A percentile compares a stretch with the other conserved stretches of the same genome.
phyloP scores from a whole-genome alignment of 2,797 vertebrate genomes.

The Liasis olivaceus region DNA sequence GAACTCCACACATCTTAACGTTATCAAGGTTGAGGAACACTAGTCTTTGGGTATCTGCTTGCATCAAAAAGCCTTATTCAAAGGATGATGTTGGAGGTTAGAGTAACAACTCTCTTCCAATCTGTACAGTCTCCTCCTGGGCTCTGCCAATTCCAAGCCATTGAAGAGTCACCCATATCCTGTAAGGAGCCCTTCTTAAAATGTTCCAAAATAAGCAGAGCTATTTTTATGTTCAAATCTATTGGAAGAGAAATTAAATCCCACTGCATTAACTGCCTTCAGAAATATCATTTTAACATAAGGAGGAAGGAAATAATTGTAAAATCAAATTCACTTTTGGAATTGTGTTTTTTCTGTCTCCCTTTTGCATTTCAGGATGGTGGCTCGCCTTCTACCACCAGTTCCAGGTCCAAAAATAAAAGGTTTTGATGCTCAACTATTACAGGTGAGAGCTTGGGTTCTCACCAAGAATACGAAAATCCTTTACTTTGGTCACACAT shows the following conservation, averaged over 20 bases:
- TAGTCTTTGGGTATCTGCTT: background rate
- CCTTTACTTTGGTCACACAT: background rate
- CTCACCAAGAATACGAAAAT: background rate
- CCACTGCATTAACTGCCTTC: background rate
- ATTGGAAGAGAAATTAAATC: background rate
- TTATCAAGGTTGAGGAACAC: background rate
- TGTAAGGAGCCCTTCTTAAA: background rate
- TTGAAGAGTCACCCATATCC: background rate
- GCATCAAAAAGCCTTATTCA: background rate
- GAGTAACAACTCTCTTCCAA: background rate
- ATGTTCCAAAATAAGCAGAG: background rate
- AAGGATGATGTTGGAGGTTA: background rate
- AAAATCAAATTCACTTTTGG: background rate
- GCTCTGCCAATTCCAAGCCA: background rate
- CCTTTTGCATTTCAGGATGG: conserved; percentile 76
- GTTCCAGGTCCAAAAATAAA: conserved; percentile 95
- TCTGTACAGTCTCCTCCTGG: background rate
- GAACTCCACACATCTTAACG: background rate
- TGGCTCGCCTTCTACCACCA: conserved; percentile 87
- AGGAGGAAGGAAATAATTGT: background rate
- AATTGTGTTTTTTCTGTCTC: background rate
- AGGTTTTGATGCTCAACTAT: conserved; percentile 89
- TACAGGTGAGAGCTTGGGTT: conserved; percentile 79
- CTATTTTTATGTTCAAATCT: background rate
- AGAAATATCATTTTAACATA: background rate